phyloP scores from a whole-genome alignment of 1,140 invertebrate genomes.

The Paracyclopina nana region DNA sequence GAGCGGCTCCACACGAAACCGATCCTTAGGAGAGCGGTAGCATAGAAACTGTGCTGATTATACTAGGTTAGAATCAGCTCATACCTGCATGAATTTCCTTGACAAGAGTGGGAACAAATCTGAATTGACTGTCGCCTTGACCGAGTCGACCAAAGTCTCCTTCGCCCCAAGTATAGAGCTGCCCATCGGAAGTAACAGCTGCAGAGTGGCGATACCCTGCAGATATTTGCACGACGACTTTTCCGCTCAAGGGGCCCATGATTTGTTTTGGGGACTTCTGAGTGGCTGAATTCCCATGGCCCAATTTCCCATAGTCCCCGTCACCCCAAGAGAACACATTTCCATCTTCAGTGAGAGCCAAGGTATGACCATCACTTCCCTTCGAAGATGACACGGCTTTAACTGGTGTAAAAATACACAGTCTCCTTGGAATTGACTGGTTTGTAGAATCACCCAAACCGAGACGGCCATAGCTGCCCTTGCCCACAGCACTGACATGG shows the following conservation, averaged over 20 bases:
- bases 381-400: constrained; percentile 35
- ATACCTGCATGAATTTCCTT: not conserved
- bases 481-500: constrained; percentile 36
- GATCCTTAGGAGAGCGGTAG: too few relatives aligned
- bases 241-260: constrained; percentile 28
- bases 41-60: too few relatives aligned
- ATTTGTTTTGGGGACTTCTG: constrained; percentile 36
- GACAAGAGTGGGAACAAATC: constrained; percentile 5
- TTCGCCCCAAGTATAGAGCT: constrained; percentile 39
- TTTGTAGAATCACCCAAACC: constrained; percentile 37
- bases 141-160: constrained; percentile 41
- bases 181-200: constrained; percentile 34
- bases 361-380: constrained; percentile 39
- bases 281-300: constrained; percentile 34
- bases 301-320: constrained; percentile 33
- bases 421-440: constrained; percentile 31
- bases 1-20: constrained; percentile 40
- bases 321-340: constrained; percentile 42
- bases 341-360: constrained; percentile 37
- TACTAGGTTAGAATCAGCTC: too few relatives aligned
- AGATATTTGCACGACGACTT: constrained; percentile 24
- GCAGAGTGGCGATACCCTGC: constrained; percentile 43
- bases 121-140: not conserved
- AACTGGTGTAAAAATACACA: constrained; percentile 29
- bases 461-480: constrained; percentile 36